Base-by-base conservation (phyloP, 2,888 invertebrate species). In the Pycnomerus fuliginosus region DNA sequence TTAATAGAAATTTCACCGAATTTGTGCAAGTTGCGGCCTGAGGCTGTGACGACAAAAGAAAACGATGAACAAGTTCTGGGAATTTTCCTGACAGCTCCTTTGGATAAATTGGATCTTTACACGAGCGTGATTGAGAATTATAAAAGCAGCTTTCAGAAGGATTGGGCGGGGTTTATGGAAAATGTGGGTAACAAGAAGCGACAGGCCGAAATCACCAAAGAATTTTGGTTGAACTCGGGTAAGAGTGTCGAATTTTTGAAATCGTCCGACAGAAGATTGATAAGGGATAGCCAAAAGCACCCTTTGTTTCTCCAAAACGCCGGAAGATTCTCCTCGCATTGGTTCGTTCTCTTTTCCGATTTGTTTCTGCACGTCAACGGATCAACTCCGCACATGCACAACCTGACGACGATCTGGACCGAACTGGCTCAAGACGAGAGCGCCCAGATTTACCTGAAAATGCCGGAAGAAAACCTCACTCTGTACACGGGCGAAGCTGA, bases 291-390 rank as follows among this genome's bases (percentile, higher is more conserved):
- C 1, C 82, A 82, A 56, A 76, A 81, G 3, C 77, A 83, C 52
- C 84, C 85, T 0, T 69, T 93, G 2, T 80, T 80, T 52, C 72
- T 90, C 45, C 75, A 80, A 2, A 83, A 84, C 61, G 82, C 83
- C 16, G 82, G 86, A 13, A 77, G 87, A 49, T 87, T 91, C 68
- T 83, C 85, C 2, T 82, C 83, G 0, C 87, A 89, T 61, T 84
- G 84, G 77, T 90, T 93, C 61, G 80, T 92, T 53, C 74, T 93
- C 33, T 82, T 93, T 62, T 88, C 84, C 40, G 92, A 93, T 69
- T 74, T 85, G 39, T 84, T 93, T 50, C 80, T 90, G 40, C 90
- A 91, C 62, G 74, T 85, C 15, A 78, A 78, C 60, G 85, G 85
- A 22, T 82, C 84, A 15, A 78, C 81, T 1, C 78, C 83, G 35